Base-by-base conservation (phyloP, 2,888 invertebrate species). In the Gasteruption jaculator region DNA sequence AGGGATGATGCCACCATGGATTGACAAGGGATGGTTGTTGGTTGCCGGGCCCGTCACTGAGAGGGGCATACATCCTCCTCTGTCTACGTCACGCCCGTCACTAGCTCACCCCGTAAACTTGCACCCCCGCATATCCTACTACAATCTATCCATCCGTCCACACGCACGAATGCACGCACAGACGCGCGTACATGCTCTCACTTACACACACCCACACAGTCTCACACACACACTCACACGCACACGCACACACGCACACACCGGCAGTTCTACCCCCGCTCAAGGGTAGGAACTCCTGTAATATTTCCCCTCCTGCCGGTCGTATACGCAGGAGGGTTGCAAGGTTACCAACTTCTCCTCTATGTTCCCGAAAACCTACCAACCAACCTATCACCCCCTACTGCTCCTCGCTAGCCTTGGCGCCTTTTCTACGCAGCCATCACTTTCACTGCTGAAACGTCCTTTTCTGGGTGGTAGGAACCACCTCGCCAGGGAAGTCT, bases 31-130 rank as follows among this genome's bases (percentile, higher is more conserved):
- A 60, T 61, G 66, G 59, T 58, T 65, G 63, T 54, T 63, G 66
- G 61, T 65, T 65, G 61, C 61, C 65, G 61, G 61, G 59, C 60
- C 60, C 61, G 60, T 61, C 66, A 57, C 64, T 67, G 52, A 63
- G 64, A 65, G 65, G 64, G 66, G 68, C 65, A 59, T 69, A 69
- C 70, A 69, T 69, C 68, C 65, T 68, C 63, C 68, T 58, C 61
- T 59, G 62, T 57, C 65, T 64, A 68, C 66, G 66, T 67, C 67
- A 68, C 69, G 66, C 68, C 68, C 67, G 68, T 66, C 64, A 69
- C 68, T 70, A 63, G 54, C n/a, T n/a, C 56, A 57, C 57, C 58
- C 61, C 54, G 61, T 58, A 52, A 50, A 56, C 57, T 57, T 61
- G 60, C 61, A 61, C 59, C 61, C 61, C 57, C 58, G 53, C 45